Conservation (phyloP, 2,113 vertebrate genomes). For the Urocolius indicus region DNA sequence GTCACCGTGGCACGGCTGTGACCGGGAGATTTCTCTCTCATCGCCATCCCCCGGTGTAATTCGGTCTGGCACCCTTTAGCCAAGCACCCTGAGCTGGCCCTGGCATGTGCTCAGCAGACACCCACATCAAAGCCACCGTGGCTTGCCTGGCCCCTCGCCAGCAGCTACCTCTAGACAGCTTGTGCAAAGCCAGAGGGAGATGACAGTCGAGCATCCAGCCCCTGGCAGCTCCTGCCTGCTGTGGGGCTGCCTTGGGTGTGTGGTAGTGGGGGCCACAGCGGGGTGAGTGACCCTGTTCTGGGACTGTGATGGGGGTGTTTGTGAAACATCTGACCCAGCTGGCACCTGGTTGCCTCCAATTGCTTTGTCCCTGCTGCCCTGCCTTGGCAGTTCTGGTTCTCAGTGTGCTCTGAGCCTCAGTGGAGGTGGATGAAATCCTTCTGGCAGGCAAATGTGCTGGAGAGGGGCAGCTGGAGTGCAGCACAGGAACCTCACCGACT, state of each 20-base stretch:
- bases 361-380: background rate
- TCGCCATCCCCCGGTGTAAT: background rate
- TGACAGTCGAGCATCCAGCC: background rate
- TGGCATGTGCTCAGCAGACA: conserved; percentile 50
- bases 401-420: rapidly evolving
- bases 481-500: background rate
- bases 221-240: background rate
- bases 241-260: background rate
- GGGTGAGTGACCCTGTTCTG: rapidly evolving
- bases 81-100: background rate
- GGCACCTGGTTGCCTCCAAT: background rate
- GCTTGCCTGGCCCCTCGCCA: background rate
- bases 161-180: conserved; percentile 30
- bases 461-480: background rate
- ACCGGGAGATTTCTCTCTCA: background rate
- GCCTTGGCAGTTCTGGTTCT: background rate
- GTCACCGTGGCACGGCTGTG: background rate
- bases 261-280: background rate
- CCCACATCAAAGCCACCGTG: conserved; percentile 22
- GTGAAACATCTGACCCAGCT: background rate
- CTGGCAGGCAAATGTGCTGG: background rate
- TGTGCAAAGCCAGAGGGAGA: conserved; percentile 7
- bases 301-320: rapidly evolving
- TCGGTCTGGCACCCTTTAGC: conserved; percentile 50
- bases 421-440: background rate